Evolutionary conservation across 2,797 vertebrate species (phyloP).

Genomic region (Lithobates sylvaticus): DNA sequence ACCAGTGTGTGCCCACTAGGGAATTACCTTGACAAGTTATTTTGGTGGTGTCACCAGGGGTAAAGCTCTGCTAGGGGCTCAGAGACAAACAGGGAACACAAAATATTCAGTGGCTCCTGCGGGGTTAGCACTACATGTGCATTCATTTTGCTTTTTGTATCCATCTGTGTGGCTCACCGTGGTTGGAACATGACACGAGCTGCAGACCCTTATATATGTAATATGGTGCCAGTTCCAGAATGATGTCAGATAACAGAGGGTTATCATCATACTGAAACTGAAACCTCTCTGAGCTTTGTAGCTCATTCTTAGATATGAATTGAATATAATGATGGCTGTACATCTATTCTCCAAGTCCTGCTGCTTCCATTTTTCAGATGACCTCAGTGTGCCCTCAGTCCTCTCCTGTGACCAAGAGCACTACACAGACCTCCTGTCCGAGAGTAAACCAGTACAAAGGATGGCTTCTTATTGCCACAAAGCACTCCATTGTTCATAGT

Average conservation of each 20-base stretch:
- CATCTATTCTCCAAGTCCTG: conserved; percentile 2
- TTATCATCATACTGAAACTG: conserved; percentile 8
- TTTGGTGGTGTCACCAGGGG: no score
- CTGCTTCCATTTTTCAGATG: conserved; percentile 12
- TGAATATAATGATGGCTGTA: conserved; percentile 8
- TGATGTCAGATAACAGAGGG: neutral
- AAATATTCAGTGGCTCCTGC: no score
- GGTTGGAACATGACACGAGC: no score
- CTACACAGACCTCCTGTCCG: conserved; percentile 13
- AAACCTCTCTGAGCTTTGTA: neutral
- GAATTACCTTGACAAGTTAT: no score
- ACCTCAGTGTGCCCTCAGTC: conserved; percentile 13
- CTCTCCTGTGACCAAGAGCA: conserved; percentile 8
- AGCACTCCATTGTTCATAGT: conserved; percentile 7
- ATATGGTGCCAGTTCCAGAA: neutral
- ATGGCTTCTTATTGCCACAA: conserved; percentile 4
- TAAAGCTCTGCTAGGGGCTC: no score
- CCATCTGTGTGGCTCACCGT: no score
- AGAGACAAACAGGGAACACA: no score
- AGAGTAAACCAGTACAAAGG: neutral
- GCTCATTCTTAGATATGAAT: neutral
- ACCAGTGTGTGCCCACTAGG: no score
- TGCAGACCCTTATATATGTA: neutral
- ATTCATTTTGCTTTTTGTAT: no score
- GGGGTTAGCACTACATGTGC: no score